Evolutionary conservation across 2,797 vertebrate species (phyloP).

Genomic region (Eulemur albifrons): DNA sequence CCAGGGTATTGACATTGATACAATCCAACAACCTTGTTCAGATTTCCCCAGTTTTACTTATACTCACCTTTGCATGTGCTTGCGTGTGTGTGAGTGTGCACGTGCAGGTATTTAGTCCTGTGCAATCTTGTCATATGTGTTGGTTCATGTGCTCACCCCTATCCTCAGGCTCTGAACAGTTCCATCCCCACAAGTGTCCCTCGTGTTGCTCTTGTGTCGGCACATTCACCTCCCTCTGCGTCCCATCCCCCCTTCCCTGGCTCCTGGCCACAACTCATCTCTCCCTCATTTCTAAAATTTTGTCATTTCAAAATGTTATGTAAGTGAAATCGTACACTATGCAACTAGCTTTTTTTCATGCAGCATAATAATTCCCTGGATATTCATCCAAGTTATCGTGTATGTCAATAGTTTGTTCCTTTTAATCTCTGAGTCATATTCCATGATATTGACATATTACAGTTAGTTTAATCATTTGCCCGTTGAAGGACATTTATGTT

Average conservation of each 20-base stretch:
- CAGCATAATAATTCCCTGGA: background rate
- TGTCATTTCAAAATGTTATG: background rate
- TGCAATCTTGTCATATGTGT: background rate
- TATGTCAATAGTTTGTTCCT: background rate
- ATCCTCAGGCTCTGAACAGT: background rate
- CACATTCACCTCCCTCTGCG: too few relatives aligned
- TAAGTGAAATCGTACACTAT: background rate
- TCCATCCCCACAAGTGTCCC: background rate
- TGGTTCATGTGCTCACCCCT: background rate
- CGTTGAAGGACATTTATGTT: background rate
- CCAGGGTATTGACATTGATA: background rate
- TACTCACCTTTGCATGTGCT: background rate
- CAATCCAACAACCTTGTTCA: background rate
- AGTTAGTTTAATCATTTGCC: background rate
- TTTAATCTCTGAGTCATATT: background rate
- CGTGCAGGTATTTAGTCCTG: background rate
- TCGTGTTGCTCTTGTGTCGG: background rate
- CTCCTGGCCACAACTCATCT: background rate
- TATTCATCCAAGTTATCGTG: background rate
- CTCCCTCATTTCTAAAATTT: background rate
- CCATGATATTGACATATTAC: background rate
- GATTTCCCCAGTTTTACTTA: background rate
- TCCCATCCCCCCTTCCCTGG: background rate
- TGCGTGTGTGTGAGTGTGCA: background rate
- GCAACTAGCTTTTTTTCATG: background rate